Evolutionary conservation across 2,888 invertebrate species (phyloP).

Genomic region (Sussaba pulchella): DNA sequence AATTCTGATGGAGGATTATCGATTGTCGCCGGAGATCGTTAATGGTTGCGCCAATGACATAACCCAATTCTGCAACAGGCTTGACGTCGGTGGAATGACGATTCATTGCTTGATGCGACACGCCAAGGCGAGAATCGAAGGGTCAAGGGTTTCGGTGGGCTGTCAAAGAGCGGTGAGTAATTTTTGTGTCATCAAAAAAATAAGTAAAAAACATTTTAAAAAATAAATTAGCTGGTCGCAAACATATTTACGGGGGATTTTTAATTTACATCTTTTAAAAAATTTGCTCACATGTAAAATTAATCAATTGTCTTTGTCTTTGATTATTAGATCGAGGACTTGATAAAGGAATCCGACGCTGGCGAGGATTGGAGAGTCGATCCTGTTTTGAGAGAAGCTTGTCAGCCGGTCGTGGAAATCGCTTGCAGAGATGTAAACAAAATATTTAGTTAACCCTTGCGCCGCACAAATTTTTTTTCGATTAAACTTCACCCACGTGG

Average conservation of each 20-base stretch:
- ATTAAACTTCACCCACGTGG: conserved; percentile 22
- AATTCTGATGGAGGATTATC: conserved; percentile 96
- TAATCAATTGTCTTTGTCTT: conserved; percentile 2
- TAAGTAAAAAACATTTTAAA: no score
- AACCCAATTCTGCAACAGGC: conserved; percentile 89
- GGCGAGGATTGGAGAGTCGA: conserved; percentile 98
- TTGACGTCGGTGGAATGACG: conserved; percentile 94
- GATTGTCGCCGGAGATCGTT: conserved; percentile 96
- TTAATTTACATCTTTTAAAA: no score
- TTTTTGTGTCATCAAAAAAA: neutral
- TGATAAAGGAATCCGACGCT: conserved; percentile 95
- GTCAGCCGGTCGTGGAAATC: conserved; percentile 92
- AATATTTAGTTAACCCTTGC: no score
- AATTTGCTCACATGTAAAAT: no score
- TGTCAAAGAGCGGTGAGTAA: conserved; percentile 90
- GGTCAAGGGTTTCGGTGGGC: conserved; percentile 88
- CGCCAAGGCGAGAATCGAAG: conserved; percentile 88
- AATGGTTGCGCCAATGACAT: conserved; percentile 95
- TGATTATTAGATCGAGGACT: conserved; percentile 88
- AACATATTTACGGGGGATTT: no score
- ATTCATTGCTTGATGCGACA: conserved; percentile 98
- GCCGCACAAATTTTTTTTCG: neutral
- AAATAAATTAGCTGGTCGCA: no score
- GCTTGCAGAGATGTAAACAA: conserved; percentile 89
- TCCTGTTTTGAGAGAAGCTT: conserved; percentile 94